These are phyloP conservation scores for Dasypus novemcinctus DNA, from an alignment of 2,113 vertebrate species.

Conservation along the genomic window DNA sequence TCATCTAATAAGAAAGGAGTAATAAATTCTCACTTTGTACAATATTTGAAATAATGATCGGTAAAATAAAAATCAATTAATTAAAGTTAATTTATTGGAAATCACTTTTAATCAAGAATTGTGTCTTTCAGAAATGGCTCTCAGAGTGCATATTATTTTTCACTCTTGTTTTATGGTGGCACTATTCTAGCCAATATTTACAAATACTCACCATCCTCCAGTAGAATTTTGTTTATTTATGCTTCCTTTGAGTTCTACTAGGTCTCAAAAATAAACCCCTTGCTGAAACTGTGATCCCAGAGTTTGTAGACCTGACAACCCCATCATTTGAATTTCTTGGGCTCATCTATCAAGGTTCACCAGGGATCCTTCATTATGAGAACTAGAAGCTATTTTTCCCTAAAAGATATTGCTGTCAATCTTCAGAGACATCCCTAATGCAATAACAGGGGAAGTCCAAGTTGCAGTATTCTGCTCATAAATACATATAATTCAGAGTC, in stretches of 20 bases:
- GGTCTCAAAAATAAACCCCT: not conserved
- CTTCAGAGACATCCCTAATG: not conserved
- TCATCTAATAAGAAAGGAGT: not conserved
- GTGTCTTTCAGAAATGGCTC: not conserved
- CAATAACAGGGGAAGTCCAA: not conserved
- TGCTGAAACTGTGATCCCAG: not conserved
- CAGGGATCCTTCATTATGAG: not conserved
- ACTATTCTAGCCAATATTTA: constrained; percentile 24
- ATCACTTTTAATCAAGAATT: not conserved
- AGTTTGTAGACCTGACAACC: not conserved
- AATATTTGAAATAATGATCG: not conserved
- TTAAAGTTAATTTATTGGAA: not conserved
- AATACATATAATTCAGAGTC: not conserved
- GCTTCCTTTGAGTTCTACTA: not conserved
- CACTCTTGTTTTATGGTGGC: constrained; percentile 53
- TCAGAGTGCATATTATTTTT: not conserved
- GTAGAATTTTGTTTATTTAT: not conserved
- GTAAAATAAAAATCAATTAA: not conserved
- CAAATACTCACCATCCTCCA: not conserved
- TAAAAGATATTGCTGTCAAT: not conserved
- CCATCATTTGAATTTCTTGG: not conserved
- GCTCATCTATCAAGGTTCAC: not conserved
- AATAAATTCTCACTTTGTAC: not conserved
- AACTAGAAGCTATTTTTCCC: not conserved
- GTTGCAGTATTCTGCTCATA: not conserved